Percentiles rank a stretch among this genome's conserved stretches.
Conservation (phyloP, 2,888 invertebrate species). For the Aricia artaxerxes region DNA sequence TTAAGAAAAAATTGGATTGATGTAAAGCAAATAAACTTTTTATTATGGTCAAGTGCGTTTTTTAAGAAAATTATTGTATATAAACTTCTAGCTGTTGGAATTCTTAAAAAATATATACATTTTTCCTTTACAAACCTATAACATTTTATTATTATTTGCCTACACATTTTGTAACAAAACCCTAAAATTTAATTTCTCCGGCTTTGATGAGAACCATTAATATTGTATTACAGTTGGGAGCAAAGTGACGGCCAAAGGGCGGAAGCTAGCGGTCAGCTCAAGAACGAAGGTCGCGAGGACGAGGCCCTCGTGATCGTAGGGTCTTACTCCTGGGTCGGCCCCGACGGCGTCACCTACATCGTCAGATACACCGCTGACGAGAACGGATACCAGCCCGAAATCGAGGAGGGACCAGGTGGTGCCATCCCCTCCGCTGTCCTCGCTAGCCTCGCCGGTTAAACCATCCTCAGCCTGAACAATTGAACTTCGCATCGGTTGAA, state of each 20-base stretch:
- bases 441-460: conserved; percentile 48
- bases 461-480: background rate
- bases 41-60: too few species aligned
- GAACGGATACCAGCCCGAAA: conserved; percentile 55
- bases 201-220: background rate
- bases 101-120: too few species aligned
- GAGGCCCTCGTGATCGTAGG: conserved; percentile 69
- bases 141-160: too few species aligned
- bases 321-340: conserved; percentile 68
- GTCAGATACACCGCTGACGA: conserved; percentile 75
- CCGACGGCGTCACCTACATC: conserved; percentile 67
- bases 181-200: background rate
- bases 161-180: too few species aligned
- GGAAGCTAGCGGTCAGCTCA: conserved; percentile 65
- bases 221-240: conserved; percentile 50
- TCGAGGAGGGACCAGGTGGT: conserved; percentile 55
- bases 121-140: too few species aligned
- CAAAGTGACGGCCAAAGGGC: conserved; percentile 67
- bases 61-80: too few species aligned
- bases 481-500: conserved; percentile 44
- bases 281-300: conserved; percentile 66
- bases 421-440: conserved; percentile 46
- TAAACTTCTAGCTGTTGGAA: too few species aligned
- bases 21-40: too few species aligned
- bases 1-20: too few species aligned